Evolutionary conservation across 2,888 invertebrate species (phyloP), one percentile per base, ranked within the genome.

Genomic region (Ophioninae sp.): DNA sequence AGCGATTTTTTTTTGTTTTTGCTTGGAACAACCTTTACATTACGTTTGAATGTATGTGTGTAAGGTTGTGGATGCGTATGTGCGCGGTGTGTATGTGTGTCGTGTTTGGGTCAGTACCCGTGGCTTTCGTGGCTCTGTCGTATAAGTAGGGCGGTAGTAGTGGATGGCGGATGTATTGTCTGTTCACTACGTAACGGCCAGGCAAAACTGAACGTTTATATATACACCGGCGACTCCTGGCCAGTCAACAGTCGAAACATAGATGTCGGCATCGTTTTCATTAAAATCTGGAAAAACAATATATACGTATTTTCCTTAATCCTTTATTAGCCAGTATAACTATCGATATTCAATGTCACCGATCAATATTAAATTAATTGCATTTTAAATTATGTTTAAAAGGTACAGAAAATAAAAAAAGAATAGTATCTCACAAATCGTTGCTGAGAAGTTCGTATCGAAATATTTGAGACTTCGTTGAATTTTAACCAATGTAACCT

Each of bases 191-290:
- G 88, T 88, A 89, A 87, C 85, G 87, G 88, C 89, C 90, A 89
- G 89, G 88, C 86, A 89, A 74, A 80, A 89, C 87, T 88, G 88
- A 89, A 88, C 77, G 86, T 88, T 95, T 97, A 99, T 94, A 99
- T 99, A 94, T 99, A 99, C 94, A 99, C 97, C 89, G 99, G 99
- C 93, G 98, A 98, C 94, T 99, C 99, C 94, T 99, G 99, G 84
- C 99, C 99, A 89, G 99, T 99, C 92, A 99, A 95, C 93, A 99
- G 95, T 91, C 99, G 96, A 95, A 99, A 99, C 98, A 99, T 99
- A 87, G 99, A 99, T 88, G 99, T 99, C 90, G 99, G 99, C 99
- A 99, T 99, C 84, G 99, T 99, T 94, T 99, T 99, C 99, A 99
- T 99, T 90, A 99, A 95, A 90, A 99, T 99, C 99, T 99, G 95